Base-by-base conservation (phyloP, 2,113 vertebrate species). In the Microtus richardsoni region DNA sequence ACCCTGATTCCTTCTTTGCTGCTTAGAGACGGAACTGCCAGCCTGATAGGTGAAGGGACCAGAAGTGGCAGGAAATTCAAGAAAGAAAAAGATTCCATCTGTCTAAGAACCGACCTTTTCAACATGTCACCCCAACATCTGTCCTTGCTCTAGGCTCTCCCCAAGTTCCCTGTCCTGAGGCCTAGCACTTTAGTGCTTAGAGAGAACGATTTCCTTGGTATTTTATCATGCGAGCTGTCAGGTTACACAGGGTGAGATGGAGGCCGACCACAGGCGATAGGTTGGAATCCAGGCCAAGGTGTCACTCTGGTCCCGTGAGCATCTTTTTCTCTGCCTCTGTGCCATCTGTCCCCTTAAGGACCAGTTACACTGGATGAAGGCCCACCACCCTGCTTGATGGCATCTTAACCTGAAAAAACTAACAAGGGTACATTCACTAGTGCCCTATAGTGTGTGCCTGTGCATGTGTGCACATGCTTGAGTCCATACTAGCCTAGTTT, bases 321-420 rank as follows among this genome's bases (percentile, higher is more conserved):
- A 22, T 30, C 66, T 47, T 17, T 17, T 54, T 68, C 47, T 33
- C 41, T 17, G 21, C 21, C 7, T n/a, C 66, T 77, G 54, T 17
- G 17, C 49, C 47, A 39, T 39, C 70, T 89, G 24, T 75, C n/a
- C 58, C 13, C 6, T 0, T 17, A 7, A 62, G 33, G 62, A 14
- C 58, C 54, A 58, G 54, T 58, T 58, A 6, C 0, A 0, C 0
- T 17, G 77, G 30, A 2, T 10, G 17, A 7, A 47, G 47, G 8
- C 8, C 54, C 17, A 6, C 33, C 0, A 0, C 41, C 2, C 47
- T 24, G 3, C 3, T 2, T 4, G 26, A 26, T 14, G 24, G 1
- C 30, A 13, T 9, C 17, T 52, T 30, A 22, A 0, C 1, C 39
- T n/a, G 39, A 13, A 7, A 8, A 80, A 17, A 33, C 22, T 3